phyloP scores from a whole-genome alignment of 2,113 vertebrate genomes.

The Sclerurus mexicanus region DNA sequence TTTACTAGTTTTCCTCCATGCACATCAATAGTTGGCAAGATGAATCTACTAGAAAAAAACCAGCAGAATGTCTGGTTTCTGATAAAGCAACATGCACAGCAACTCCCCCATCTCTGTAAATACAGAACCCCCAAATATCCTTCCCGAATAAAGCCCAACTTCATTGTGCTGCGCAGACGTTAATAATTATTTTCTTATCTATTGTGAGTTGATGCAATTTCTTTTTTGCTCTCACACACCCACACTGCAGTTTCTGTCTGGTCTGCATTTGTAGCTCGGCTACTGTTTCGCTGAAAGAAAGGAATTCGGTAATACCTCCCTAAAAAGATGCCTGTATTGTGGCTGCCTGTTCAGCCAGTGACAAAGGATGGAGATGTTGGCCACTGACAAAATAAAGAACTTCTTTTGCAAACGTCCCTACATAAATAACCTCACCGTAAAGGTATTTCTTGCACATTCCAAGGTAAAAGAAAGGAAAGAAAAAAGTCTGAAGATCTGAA shows the following conservation, averaged over 20 bases:
- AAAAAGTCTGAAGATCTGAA: not conserved
- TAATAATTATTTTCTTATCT: conserved; percentile 9
- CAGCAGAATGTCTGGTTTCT: not conserved
- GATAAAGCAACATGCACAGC: not conserved
- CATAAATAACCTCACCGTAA: not conserved
- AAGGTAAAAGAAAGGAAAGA: not conserved
- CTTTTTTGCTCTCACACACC: not conserved
- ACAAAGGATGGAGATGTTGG: not conserved
- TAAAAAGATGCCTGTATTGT: not conserved
- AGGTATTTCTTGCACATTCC: not conserved
- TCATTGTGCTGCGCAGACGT: not conserved
- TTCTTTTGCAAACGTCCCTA: not conserved
- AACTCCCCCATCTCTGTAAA: not conserved
- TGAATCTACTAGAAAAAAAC: not conserved
- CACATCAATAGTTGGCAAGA: not conserved
- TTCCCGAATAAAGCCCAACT: not conserved
- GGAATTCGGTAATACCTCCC: conserved; percentile 6
- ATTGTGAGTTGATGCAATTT: not conserved
- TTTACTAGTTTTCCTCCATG: not conserved
- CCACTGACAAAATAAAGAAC: not conserved
- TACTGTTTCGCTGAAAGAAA: conserved; percentile 29
- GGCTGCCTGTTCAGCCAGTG: not conserved
- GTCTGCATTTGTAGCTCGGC: conserved; percentile 32
- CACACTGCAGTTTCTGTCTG: not conserved
- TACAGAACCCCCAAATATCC: not conserved